Percentiles rank a stretch among this genome's conserved stretches.
phyloP scores from a whole-genome alignment of 1,140 invertebrate genomes.

The Eurosta solidaginis region DNA sequence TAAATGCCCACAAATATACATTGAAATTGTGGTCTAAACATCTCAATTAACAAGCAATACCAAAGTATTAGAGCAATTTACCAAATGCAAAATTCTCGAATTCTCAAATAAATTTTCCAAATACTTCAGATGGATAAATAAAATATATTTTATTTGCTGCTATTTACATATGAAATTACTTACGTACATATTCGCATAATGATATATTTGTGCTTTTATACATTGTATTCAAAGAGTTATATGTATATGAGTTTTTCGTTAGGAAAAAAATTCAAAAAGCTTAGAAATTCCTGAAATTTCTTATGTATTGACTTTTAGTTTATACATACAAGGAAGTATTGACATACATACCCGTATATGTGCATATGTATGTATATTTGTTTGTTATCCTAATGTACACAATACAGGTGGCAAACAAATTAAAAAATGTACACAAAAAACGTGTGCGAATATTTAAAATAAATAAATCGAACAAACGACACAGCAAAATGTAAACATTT shows the following conservation, averaged over 20 bases:
- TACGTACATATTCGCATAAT: background rate
- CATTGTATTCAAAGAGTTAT: too few relatives aligned
- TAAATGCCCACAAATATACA: too few relatives aligned
- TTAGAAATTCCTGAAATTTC: background rate
- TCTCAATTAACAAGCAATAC: background rate
- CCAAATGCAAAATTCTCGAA: background rate
- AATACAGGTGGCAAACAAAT: constrained; percentile 23
- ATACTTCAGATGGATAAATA: background rate
- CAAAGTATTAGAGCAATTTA: background rate
- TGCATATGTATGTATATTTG: background rate
- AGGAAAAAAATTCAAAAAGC: background rate
- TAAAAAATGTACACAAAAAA: background rate
- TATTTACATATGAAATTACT: background rate
- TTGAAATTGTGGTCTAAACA: background rate
- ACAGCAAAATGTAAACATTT: constrained; percentile 8
- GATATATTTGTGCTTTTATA: background rate
- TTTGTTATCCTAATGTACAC: background rate
- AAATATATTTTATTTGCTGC: too few relatives aligned
- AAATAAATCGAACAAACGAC: constrained; percentile 23
- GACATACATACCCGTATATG: background rate
- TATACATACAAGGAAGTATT: background rate
- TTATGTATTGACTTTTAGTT: background rate
- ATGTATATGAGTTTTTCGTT: too few relatives aligned
- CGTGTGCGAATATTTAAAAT: background rate
- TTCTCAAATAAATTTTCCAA: background rate